Evolutionary conservation across 2,888 invertebrate genomes (phyloP).

Genomic region (Omphaloscelis lunosa): DNA sequence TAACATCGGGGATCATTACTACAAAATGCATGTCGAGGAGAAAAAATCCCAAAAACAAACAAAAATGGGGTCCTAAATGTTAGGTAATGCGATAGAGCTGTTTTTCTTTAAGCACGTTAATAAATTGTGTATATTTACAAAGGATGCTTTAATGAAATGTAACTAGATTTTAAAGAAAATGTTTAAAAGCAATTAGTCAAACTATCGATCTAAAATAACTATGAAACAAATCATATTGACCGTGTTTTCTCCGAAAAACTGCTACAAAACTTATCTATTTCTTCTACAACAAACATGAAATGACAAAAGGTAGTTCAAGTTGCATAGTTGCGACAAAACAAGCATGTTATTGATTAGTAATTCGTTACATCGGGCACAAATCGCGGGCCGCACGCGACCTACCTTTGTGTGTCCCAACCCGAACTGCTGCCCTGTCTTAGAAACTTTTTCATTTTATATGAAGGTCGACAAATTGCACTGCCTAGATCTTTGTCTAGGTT

Average conservation of each 20-base stretch:
- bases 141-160: too few species aligned
- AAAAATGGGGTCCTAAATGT: too few species aligned
- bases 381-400: conserved; percentile 66
- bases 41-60: background rate
- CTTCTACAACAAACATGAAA: conserved; percentile 30
- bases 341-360: conserved; percentile 69
- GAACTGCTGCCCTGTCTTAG: conserved; percentile 14
- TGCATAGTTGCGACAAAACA: conserved; percentile 62
- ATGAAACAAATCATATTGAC: background rate
- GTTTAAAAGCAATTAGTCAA: background rate
- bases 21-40: too few species aligned
- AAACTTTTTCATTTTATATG: conserved; percentile 57
- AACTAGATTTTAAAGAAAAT: background rate
- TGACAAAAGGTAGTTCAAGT: conserved; percentile 46
- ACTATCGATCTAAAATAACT: background rate
- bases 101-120: too few species aligned
- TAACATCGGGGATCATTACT: background rate
- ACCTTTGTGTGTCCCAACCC: conserved; percentile 45
- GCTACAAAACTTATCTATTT: background rate
- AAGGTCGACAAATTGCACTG: conserved; percentile 55
- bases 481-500: conserved; percentile 23
- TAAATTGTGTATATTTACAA: background rate
- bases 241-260: background rate
- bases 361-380: conserved; percentile 64
- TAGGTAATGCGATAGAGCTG: too few species aligned